Conservation (phyloP, 2,888 invertebrate genomes). For the Pogonocherus hispidulus region DNA sequence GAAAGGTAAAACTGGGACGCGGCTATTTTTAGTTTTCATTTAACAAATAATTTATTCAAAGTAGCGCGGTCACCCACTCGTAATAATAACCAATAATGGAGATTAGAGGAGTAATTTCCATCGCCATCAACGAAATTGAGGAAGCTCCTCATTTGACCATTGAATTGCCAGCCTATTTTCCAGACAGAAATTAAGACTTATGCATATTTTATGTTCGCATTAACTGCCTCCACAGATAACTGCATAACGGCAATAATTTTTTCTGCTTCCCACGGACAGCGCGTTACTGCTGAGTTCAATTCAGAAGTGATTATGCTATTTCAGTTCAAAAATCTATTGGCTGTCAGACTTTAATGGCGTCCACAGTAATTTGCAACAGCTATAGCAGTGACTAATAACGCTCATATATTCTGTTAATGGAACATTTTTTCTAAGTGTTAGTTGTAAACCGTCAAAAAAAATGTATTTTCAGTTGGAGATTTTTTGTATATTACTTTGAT, state of each 20-base stretch:
- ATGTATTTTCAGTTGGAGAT: too few species aligned
- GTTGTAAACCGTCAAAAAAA: too few species aligned
- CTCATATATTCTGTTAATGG: too few species aligned
- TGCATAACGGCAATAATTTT: slow-evolving; percentile 19
- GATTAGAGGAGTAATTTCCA: neutral
- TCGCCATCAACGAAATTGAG: slow-evolving; percentile 38
- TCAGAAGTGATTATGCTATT: slow-evolving; percentile 11
- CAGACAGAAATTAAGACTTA: slow-evolving; percentile 20
- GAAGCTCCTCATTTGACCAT: slow-evolving; percentile 47
- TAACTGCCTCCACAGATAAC: slow-evolving; percentile 27
- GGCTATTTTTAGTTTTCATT: slow-evolving; percentile 18
- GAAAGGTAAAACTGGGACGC: too few species aligned
- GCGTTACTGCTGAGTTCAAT: neutral
- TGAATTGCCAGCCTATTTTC: slow-evolving; percentile 30
- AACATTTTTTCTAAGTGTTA: too few species aligned
- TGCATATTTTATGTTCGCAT: slow-evolving; percentile 19
- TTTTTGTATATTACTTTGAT: too few species aligned
- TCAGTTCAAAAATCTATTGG: neutral
- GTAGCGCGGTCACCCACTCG: slow-evolving; percentile 20
- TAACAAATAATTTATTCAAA: slow-evolving; percentile 5
- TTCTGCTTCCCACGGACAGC: neutral
- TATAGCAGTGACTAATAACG: neutral
- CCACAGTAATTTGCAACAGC: neutral
- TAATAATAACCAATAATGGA: slow-evolving; percentile 5
- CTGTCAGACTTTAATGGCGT: neutral